Percentiles rank a stretch among this genome's conserved stretches.
These are phyloP conservation scores for Sinocyclocheilus anshuiensis DNA, from an alignment of 2,113 vertebrate genomes.

Conservation along the genomic window DNA sequence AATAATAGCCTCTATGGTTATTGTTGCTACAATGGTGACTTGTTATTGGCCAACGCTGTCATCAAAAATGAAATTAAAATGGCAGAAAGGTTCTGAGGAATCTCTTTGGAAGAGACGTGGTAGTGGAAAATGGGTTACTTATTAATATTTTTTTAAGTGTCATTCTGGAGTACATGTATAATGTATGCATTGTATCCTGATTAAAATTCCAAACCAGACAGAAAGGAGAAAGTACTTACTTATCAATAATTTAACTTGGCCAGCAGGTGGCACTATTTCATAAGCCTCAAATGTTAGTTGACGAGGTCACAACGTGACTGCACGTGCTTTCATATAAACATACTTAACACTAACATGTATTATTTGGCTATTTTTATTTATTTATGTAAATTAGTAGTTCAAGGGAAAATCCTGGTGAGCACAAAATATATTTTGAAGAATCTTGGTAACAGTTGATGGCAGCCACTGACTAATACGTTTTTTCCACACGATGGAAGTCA, in stretches of 20 bases:
- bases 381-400: not conserved
- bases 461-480: too few relatives aligned
- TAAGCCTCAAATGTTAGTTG: not conserved
- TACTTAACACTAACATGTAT: not conserved
- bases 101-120: not conserved
- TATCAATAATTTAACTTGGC: not conserved
- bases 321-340: slow-evolving; percentile 9
- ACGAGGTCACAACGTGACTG: not conserved
- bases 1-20: not conserved
- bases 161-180: not conserved
- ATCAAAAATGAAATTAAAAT: not conserved
- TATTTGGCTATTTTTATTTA: not conserved
- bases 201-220: not conserved
- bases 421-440: not conserved
- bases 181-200: too few relatives aligned
- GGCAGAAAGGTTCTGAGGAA: not conserved
- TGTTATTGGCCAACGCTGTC: not conserved
- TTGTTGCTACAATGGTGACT: not conserved
- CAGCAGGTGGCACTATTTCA: slow-evolving; percentile 9
- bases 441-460: not conserved
- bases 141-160: not conserved
- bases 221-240: not conserved
- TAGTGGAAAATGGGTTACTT: not conserved
- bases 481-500: too few relatives aligned
- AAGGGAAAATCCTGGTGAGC: not conserved